These are phyloP conservation scores for Microtus oregoni DNA, from an alignment of 2,113 vertebrate genomes.

Conservation along the genomic window DNA sequence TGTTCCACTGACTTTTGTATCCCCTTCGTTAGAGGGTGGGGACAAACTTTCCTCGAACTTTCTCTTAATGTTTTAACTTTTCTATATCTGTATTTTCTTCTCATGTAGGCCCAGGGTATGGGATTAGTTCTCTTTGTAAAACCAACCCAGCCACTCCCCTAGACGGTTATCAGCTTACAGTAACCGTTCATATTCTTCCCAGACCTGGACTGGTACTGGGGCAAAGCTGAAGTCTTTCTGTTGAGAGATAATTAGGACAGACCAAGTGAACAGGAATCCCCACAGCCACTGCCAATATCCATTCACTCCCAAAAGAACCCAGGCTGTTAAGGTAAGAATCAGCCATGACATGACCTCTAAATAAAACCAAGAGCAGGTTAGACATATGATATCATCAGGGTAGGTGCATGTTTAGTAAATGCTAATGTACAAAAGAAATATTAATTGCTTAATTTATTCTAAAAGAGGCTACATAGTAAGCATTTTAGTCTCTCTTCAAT, in stretches of 20 bases:
- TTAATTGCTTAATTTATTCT: conserved; percentile 13
- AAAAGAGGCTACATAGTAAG: neutral
- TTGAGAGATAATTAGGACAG: conserved; percentile 3
- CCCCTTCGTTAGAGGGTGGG: neutral
- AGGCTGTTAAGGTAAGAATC: neutral
- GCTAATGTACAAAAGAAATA: conserved; percentile 26
- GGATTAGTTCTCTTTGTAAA: neutral
- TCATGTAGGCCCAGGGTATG: neutral
- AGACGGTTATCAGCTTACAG: neutral
- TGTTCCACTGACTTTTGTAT: neutral
- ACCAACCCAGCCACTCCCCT: neutral
- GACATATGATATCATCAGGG: neutral
- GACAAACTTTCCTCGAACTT: neutral
- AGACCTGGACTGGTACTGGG: neutral
- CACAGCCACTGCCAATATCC: neutral
- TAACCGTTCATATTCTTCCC: neutral
- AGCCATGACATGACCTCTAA: neutral
- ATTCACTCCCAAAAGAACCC: neutral
- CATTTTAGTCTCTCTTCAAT: neutral
- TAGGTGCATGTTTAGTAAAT: conserved; percentile 18
- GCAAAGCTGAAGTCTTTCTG: neutral
- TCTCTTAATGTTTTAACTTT: neutral
- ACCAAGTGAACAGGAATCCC: neutral
- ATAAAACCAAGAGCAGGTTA: neutral
- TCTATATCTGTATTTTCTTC: neutral